phyloP scores from a whole-genome alignment of 2,888 invertebrate species.

The Chrysodeixis includens region DNA sequence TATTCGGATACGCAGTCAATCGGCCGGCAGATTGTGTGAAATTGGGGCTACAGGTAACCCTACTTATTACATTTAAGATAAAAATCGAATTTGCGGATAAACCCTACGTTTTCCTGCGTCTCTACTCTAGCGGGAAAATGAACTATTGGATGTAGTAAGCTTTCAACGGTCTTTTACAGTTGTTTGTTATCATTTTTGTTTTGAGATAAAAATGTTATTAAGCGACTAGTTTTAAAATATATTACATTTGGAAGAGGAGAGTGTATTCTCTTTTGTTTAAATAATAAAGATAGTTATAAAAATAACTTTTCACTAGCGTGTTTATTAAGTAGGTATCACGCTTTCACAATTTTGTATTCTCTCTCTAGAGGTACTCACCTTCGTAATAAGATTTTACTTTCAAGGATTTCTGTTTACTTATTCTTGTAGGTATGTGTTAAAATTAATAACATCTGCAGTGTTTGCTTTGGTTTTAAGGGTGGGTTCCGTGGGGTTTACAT shows the following conservation, averaged over 20 bases:
- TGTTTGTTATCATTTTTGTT: too few species aligned
- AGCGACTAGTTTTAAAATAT: too few species aligned
- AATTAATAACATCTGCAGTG: constrained; percentile 47
- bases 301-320: neutral
- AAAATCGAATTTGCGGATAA: constrained; percentile 7
- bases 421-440: constrained; percentile 39
- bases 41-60: constrained; percentile 7
- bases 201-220: too few species aligned
- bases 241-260: neutral
- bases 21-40: constrained; percentile 1
- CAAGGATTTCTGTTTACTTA: constrained; percentile 50
- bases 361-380: constrained; percentile 16
- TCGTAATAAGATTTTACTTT: constrained; percentile 34
- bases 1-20: constrained; percentile 2
- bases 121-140: neutral
- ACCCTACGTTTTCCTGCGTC: neutral
- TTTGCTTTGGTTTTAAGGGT: constrained; percentile 20
- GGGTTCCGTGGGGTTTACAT: constrained; percentile 42
- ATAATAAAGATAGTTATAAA: neutral
- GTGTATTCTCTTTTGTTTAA: neutral
- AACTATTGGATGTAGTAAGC: too few species aligned
- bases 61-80: constrained; percentile 8
- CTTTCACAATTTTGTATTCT: constrained; percentile 24
- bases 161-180: neutral
- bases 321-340: constrained; percentile 15